Evolutionary conservation across 2,113 vertebrate species (phyloP).

Genomic region (Anolis carolinensis): DNA sequence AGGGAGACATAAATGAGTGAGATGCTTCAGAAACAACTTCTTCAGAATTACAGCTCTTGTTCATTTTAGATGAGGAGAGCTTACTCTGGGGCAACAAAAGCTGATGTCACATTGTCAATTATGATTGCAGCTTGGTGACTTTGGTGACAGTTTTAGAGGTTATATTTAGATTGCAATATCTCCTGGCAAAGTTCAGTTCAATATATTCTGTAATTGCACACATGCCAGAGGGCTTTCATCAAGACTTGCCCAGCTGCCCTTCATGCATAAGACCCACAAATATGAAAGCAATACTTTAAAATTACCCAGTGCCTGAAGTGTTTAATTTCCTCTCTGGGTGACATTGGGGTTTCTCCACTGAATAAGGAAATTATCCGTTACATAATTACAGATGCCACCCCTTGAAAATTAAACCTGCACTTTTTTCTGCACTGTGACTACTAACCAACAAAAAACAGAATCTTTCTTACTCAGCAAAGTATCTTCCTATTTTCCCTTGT

Average conservation of each 20-base stretch:
- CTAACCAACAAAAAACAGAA: slow-evolving; percentile 44
- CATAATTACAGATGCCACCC: slow-evolving; percentile 57
- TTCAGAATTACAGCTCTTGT: slow-evolving; percentile 39
- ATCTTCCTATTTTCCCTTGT: background rate
- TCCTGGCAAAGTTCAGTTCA: slow-evolving; percentile 39
- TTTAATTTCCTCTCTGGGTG: slow-evolving; percentile 67
- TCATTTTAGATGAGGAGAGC: background rate
- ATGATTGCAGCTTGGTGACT: slow-evolving; percentile 29
- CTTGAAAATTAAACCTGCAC: slow-evolving; percentile 57
- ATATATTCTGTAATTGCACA: slow-evolving; percentile 48
- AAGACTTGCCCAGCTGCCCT: slow-evolving; percentile 49
- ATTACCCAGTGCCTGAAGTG: slow-evolving; percentile 49
- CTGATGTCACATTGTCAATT: slow-evolving; percentile 41
- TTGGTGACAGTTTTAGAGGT: slow-evolving; percentile 29
- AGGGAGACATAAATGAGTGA: slow-evolving; percentile 12
- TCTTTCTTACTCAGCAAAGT: slow-evolving; percentile 61
- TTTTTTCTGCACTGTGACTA: slow-evolving; percentile 54
- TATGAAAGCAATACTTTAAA: slow-evolving; percentile 53
- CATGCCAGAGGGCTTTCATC: slow-evolving; percentile 28
- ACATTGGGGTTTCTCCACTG: slow-evolving; percentile 55
- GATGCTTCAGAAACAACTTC: background rate
- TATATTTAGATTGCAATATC: slow-evolving; percentile 54
- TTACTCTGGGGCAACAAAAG: slow-evolving; percentile 16
- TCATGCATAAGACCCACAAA: slow-evolving; percentile 37
- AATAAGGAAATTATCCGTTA: slow-evolving; percentile 64